These are phyloP conservation scores for Porites rus DNA, from an alignment of 92 coral and sea anemone species.

Conservation along the genomic window DNA sequence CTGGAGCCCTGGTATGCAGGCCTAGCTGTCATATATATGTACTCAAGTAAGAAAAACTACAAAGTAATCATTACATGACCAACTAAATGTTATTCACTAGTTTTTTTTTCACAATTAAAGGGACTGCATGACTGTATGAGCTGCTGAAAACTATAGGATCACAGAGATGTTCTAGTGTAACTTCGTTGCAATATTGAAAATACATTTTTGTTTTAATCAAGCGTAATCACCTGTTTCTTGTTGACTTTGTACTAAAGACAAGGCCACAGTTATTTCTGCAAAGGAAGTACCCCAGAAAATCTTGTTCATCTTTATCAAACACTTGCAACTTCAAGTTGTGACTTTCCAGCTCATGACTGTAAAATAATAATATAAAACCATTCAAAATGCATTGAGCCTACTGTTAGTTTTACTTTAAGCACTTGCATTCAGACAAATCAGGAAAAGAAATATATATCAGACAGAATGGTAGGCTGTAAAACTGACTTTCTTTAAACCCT, in stretches of 20 bases:
- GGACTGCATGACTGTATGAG: too few relatives aligned
- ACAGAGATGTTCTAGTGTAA: constrained; percentile 7
- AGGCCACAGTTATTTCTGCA: constrained; percentile 62
- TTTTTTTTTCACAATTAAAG: too few relatives aligned
- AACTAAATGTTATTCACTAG: too few relatives aligned
- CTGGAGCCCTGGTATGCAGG: too few relatives aligned
- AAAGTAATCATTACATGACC: too few relatives aligned
- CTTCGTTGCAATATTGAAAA: not conserved
- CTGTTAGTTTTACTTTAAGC: not conserved
- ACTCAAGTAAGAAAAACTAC: too few relatives aligned
- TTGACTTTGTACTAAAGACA: constrained; percentile 58
- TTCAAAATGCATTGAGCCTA: not conserved
- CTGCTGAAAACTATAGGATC: not conserved
- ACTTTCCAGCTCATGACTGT: constrained; percentile 47
- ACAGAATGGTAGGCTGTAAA: too few relatives aligned
- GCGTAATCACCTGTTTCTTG: constrained; percentile 49
- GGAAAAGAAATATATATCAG: too few relatives aligned
- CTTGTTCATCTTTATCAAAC: constrained; percentile 48
- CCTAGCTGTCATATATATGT: too few relatives aligned
- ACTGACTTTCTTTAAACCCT: too few relatives aligned
- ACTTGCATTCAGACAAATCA: too few relatives aligned
- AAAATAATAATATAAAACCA: not conserved
- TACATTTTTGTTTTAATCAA: not conserved
- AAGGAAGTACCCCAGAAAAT: constrained; percentile 54
- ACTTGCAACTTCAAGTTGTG: constrained; percentile 50